phyloP scores from a whole-genome alignment of 2,888 invertebrate genomes.

The Ypsolopha scabrella region DNA sequence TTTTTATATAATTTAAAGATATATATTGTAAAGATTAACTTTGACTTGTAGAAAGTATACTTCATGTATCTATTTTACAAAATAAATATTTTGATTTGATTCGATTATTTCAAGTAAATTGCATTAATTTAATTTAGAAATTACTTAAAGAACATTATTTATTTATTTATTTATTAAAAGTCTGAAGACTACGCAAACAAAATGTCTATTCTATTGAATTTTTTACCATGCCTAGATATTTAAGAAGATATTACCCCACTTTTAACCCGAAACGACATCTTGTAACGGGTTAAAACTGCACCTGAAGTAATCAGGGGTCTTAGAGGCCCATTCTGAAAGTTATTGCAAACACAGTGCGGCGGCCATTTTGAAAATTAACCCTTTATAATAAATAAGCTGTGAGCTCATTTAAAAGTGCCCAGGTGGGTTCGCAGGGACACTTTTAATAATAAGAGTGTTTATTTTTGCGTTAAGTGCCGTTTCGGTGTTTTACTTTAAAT shows the following conservation, averaged over 20 bases:
- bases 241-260: not conserved
- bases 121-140: no score
- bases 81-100: no score
- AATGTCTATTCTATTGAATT: no score
- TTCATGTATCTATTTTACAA: no score
- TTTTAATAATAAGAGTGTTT: not conserved
- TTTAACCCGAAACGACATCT: not conserved
- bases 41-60: no score
- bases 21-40: no score
- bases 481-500: not conserved
- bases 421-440: slow-evolving; percentile 18
- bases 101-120: no score
- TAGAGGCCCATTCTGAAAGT: not conserved
- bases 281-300: not conserved
- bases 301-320: not conserved
- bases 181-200: no score
- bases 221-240: not conserved
- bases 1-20: no score
- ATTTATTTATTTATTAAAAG: no score
- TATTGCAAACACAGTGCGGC: not conserved
- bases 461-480: not conserved
- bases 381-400: slow-evolving; percentile 29
- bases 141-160: no score
- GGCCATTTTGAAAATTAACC: slow-evolving; percentile 27
- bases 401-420: slow-evolving; percentile 22